phyloP scores from a whole-genome alignment of 1,140 invertebrate species.

The Tetragonula clypearis region DNA sequence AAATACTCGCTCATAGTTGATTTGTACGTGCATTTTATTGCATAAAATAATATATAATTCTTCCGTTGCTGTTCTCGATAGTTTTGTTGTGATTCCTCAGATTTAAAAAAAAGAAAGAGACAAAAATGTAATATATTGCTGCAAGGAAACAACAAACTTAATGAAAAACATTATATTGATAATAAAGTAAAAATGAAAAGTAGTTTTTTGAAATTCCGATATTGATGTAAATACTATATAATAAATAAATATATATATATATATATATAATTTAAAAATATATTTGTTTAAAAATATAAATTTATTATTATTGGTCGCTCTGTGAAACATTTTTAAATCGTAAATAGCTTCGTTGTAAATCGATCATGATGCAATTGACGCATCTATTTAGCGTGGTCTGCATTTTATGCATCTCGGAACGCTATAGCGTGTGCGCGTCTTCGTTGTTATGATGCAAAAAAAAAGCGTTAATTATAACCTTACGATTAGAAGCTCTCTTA shows the following conservation, averaged over 20 bases:
- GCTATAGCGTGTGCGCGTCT: slow-evolving; percentile 61
- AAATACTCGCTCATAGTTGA: not conserved
- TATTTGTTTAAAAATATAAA: not conserved
- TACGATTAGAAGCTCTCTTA: slow-evolving; percentile 60
- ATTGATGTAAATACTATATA: not conserved
- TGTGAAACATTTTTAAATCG: not conserved
- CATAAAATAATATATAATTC: not conserved
- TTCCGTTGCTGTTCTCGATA: not conserved
- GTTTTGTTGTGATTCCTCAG: too few relatives aligned
- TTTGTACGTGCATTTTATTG: not conserved
- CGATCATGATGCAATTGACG: not conserved
- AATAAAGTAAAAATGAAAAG: not conserved
- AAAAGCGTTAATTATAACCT: slow-evolving; percentile 69
- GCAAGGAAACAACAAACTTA: not conserved
- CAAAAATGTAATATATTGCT: not conserved
- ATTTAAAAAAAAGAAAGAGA: not conserved
- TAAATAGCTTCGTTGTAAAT: slow-evolving; percentile 1
- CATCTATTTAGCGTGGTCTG: slow-evolving; percentile 67
- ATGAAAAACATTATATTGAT: not conserved
- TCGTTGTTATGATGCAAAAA: slow-evolving; percentile 68
- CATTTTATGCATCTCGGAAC: slow-evolving; percentile 72
- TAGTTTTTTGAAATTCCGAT: not conserved
- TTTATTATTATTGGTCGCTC: not conserved
- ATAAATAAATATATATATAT: too few relatives aligned
- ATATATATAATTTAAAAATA: not conserved